A percentile compares a stretch with the other conserved stretches of the same genome.
Evolutionary conservation across 2,797 vertebrate genomes (phyloP).

Genomic region (Liparis tanakae): DNA sequence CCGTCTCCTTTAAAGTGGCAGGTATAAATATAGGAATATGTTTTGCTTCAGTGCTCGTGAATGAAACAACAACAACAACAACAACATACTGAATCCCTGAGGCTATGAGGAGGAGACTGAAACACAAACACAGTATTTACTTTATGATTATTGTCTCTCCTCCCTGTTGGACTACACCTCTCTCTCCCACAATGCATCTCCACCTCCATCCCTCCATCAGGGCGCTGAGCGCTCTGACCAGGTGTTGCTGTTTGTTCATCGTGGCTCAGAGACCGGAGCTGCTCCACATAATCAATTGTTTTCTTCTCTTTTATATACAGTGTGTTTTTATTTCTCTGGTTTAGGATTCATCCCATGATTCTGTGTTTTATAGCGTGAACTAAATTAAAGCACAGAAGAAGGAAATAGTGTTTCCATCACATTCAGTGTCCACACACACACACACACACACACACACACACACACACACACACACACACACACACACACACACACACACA

Average conservation of each 20-base stretch:
- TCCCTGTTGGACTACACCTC: constrained; percentile 6
- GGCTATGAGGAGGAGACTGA: constrained; percentile 17
- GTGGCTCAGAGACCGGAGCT: not conserved
- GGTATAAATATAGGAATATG: constrained; percentile 12
- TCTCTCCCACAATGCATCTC: not conserved
- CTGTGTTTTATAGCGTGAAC: not conserved
- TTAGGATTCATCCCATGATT: not conserved
- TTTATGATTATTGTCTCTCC: constrained; percentile 7
- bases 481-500: too few species aligned
- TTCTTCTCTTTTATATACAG: not conserved
- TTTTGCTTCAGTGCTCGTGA: constrained; percentile 15
- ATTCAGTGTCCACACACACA: not conserved
- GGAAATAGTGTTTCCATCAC: not conserved
- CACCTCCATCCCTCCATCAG: not conserved
- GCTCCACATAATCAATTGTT: not conserved
- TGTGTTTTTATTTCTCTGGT: not conserved
- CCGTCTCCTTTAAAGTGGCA: constrained; percentile 14
- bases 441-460: too few species aligned
- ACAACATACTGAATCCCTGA: constrained; percentile 1
- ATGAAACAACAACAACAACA: constrained; percentile 11
- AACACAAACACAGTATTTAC: constrained; percentile 19
- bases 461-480: too few species aligned
- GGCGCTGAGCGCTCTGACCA: constrained; percentile 22
- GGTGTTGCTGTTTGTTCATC: not conserved
- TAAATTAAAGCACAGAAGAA: not conserved